Evolutionary conservation across 2,888 invertebrate genomes (phyloP).

Genomic region (Euspilapteryx auroguttella): DNA sequence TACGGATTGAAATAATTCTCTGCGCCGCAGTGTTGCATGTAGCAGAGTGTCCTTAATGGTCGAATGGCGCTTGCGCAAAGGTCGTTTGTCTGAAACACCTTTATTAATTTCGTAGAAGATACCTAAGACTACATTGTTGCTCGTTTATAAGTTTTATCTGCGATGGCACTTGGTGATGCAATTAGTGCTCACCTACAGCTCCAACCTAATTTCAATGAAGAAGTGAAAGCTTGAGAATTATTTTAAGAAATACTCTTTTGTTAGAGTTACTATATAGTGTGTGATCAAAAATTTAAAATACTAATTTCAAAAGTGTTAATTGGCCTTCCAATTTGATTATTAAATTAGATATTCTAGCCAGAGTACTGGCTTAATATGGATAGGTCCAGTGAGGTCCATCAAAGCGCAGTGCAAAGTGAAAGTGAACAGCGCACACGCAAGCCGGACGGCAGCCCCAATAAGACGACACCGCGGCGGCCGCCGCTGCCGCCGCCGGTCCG

Average conservation of each 20-base stretch:
- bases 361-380: no score
- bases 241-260: conserved; percentile 1
- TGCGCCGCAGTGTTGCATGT: no score
- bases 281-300: no score
- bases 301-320: no score
- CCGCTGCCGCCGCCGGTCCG: conserved; percentile 39
- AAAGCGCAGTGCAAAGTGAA: conserved; percentile 52
- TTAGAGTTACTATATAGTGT: conserved; percentile 14
- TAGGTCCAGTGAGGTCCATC: no score
- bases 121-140: conserved; percentile 16
- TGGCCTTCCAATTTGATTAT: no score
- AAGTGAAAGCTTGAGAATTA: conserved; percentile 11
- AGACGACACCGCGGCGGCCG: conserved; percentile 35
- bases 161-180: not conserved
- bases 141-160: conserved; percentile 3
- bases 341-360: no score
- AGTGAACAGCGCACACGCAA: conserved; percentile 54
- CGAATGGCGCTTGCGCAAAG: conserved; percentile 36
- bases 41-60: conserved; percentile 36
- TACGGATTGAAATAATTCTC: no score
- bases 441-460: conserved; percentile 38
- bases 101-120: conserved; percentile 22
- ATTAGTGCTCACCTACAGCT: not conserved
- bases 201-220: conserved; percentile 4
- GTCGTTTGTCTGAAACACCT: conserved; percentile 30